Base-by-base conservation (phyloP, 2,113 vertebrate species). In the Ochotona princeps region DNA sequence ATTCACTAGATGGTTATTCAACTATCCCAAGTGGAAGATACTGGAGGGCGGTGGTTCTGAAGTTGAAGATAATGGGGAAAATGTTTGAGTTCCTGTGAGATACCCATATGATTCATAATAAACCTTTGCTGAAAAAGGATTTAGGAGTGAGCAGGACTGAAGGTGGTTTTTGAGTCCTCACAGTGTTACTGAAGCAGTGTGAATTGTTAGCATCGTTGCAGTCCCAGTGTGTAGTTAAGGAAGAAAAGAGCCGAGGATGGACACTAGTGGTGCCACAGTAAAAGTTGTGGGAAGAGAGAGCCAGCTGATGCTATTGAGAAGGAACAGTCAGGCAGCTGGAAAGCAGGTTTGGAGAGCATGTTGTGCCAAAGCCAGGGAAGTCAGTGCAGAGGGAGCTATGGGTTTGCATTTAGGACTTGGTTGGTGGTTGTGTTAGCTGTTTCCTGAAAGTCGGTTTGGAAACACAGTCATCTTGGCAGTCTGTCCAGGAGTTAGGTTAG, bases 161-260 rank as follows among this genome's bases (percentile, higher is more conserved):
- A 60, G 32, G 85, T 89, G 20, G 67, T 78, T 92, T 92, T 89
- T 73, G 80, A 75, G 60, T 49, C 28, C n/a, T 49, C 8, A 85
- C 38, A 30, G 35, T 82, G 13, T 85, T 89, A 25, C 76, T 82
- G 69, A 89, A 89, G 69, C 54, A 32, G 6, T 54, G 47, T 49
- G 25, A 65, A 67, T 51, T 51, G 60, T 26, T 83, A 5, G 25
- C 3, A 26, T 76, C 63, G 44, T 57, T 57, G 54, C 54, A 57
- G 54, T 11, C 66, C 13, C 69, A 30, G 21, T 30, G 9, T 47
- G 23, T 49, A 38, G 18, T 23, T 83, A 20, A 72, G n/a, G 63
- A 67, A 49, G 30, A n/a, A 70, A 69, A 25, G 83, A 26, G 17
- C 7, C 1, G 20, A 70, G 28, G 23, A 26, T 21, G 17, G 74